A percentile compares a stretch with the other conserved stretches of the same genome.
phyloP scores from a whole-genome alignment of 2,888 invertebrate species.

The Opisthograptis luteolata region DNA sequence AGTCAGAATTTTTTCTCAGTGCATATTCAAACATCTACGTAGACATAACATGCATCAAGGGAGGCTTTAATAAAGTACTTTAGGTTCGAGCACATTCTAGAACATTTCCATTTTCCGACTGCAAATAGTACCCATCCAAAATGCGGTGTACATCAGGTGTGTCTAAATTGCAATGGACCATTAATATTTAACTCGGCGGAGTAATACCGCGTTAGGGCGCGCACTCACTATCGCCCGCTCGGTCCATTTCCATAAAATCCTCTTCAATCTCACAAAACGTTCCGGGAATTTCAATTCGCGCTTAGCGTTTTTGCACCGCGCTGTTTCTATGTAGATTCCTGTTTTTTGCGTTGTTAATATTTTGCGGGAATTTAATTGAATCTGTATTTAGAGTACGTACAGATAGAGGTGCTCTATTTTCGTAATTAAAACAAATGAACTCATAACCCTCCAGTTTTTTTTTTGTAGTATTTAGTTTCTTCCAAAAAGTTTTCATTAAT shows the following conservation, averaged over 20 bases:
- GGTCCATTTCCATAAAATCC: slow-evolving; percentile 84
- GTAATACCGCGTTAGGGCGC: slow-evolving; percentile 51
- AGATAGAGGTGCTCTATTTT: not conserved
- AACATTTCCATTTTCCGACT: slow-evolving; percentile 44
- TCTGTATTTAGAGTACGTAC: slow-evolving; percentile 2
- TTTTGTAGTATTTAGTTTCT: no score
- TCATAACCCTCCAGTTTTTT: no score
- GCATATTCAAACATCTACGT: no score
- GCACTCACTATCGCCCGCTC: slow-evolving; percentile 63
- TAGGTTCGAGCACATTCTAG: not conserved
- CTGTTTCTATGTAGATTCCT: slow-evolving; percentile 46
- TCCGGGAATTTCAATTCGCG: slow-evolving; percentile 81
- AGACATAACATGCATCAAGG: no score
- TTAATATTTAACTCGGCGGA: slow-evolving; percentile 77
- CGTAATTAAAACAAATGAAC: no score
- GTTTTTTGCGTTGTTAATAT: slow-evolving; percentile 42
- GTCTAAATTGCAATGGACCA: slow-evolving; percentile 65
- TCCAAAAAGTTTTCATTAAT: no score
- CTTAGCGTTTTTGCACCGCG: slow-evolving; percentile 66
- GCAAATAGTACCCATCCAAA: slow-evolving; percentile 42
- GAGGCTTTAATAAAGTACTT: no score
- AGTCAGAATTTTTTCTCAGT: no score
- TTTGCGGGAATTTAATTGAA: slow-evolving; percentile 37
- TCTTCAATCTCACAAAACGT: slow-evolving; percentile 82
- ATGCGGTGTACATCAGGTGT: slow-evolving; percentile 71